A percentile compares a stretch with the other conserved stretches of the same genome.
Conservation (phyloP, 2,113 vertebrate species). For the Neoarius graeffei region DNA sequence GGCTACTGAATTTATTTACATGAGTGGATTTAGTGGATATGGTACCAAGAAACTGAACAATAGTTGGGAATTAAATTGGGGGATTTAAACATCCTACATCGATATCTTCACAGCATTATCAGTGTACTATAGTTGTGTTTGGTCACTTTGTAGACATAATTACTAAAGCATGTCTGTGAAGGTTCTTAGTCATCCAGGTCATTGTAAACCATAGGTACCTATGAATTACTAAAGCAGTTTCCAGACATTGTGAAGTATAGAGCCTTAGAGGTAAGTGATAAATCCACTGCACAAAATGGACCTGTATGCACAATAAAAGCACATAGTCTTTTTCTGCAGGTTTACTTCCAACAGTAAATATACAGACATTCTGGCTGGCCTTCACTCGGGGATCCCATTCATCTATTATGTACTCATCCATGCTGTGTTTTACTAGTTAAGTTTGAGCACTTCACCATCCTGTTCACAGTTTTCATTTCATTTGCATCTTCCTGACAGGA, state of each 20-base stretch:
- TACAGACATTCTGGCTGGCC: neutral
- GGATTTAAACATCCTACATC: neutral
- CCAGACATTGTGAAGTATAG: neutral
- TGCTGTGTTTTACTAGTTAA: constrained; percentile 15
- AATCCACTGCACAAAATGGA: neutral
- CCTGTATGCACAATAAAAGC: neutral
- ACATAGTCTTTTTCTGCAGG: neutral
- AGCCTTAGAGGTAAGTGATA: neutral
- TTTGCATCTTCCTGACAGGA: constrained; percentile 28
- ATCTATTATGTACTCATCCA: constrained; percentile 4
- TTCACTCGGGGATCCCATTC: neutral
- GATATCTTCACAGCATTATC: neutral
- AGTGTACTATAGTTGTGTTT: neutral
- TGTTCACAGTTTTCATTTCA: constrained; percentile 42
- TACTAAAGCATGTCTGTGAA: neutral
- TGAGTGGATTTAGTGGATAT: neutral
- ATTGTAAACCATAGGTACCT: too few species aligned
- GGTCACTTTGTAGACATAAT: neutral
- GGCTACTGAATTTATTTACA: neutral
- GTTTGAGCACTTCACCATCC: neutral
- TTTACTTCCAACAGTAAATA: constrained; percentile 6
- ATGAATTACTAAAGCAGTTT: neutral
- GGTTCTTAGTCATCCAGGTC: too few species aligned
- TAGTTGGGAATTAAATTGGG: neutral
- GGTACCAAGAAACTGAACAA: neutral